A percentile compares a stretch with the other conserved stretches of the same genome.
Evolutionary conservation across 2,113 vertebrate genomes (phyloP).

Genomic region (Chloropsis hardwickii): DNA sequence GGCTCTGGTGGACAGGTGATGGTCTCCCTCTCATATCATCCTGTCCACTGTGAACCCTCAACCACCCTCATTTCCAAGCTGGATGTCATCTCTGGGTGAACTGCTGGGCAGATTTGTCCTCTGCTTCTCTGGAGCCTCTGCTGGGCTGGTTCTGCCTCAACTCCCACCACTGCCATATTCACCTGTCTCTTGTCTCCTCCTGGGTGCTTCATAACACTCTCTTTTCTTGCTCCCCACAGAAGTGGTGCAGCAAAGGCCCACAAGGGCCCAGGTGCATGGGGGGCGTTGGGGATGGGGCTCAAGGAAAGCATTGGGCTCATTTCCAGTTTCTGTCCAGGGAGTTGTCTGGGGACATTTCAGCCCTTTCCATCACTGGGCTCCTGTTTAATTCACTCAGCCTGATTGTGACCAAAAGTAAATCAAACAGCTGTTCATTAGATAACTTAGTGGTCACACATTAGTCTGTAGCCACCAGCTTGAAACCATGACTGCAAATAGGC

Average conservation of each 20-base stretch:
- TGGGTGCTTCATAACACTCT: neutral
- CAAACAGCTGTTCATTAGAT: constrained; percentile 12
- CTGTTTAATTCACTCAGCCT: neutral
- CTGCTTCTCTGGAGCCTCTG: neutral
- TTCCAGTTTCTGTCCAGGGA: neutral
- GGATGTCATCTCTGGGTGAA: neutral
- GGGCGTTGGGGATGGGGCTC: neutral
- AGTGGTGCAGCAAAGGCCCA: neutral
- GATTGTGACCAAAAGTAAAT: neutral
- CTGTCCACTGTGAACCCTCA: neutral
- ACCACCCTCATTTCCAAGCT: neutral
- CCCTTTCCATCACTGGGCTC: neutral
- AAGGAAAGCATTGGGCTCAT: neutral
- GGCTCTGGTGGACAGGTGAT: neutral
- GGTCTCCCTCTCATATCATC: neutral
- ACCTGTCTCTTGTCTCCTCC: neutral
- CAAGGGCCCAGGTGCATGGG: accelerated
- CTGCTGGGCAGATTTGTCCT: neutral
- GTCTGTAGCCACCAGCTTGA: neutral
- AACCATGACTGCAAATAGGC: neutral
- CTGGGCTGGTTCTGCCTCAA: neutral
- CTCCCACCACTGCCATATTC: neutral
- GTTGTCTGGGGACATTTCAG: accelerated
- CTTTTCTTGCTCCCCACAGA: neutral
- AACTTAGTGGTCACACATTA: neutral